phyloP scores from a whole-genome alignment of 2,888 invertebrate genomes.

The Zygaena filipendulae region DNA sequence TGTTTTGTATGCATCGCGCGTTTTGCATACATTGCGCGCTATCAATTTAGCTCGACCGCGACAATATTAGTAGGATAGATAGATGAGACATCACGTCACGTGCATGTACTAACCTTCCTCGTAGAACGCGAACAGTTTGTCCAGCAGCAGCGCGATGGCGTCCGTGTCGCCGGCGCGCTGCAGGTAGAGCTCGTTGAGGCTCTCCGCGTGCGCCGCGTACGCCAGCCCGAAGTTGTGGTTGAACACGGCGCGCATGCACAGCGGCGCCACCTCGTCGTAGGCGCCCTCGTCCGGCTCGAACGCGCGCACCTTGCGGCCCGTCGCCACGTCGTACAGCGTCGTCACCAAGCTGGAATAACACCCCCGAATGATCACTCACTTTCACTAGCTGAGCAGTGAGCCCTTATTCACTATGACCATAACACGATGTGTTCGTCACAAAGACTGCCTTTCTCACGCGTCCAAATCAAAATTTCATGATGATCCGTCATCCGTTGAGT shows the following conservation, averaged over 20 bases:
- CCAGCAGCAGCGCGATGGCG: conserved; percentile 63
- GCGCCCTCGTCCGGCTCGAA: conserved; percentile 66
- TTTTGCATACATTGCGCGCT: too few relatives aligned
- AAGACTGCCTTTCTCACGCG: too few relatives aligned
- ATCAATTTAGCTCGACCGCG: too few relatives aligned
- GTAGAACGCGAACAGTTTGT: conserved; percentile 66
- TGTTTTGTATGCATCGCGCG: too few relatives aligned
- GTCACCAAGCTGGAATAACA: conserved; percentile 73
- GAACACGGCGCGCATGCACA: conserved; percentile 73
- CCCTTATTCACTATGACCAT: too few relatives aligned
- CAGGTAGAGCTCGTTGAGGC: conserved; percentile 71
- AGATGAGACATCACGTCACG: too few relatives aligned
- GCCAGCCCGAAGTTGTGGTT: conserved; percentile 68
- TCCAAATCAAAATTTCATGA: too few relatives aligned
- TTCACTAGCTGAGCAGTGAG: too few relatives aligned
- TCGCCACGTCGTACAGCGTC: conserved; percentile 67
- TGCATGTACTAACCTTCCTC: conserved; percentile 53
- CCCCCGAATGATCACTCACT: too few relatives aligned
- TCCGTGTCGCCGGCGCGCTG: conserved; percentile 64
- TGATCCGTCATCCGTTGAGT: too few relatives aligned
- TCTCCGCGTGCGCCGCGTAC: conserved; percentile 67
- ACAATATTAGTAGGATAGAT: too few relatives aligned
- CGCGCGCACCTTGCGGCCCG: conserved; percentile 56
- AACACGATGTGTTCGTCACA: too few relatives aligned
- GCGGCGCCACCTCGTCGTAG: conserved; percentile 52